Conservation (phyloP, 2,113 vertebrate species). For the Crotalus helleri region DNA sequence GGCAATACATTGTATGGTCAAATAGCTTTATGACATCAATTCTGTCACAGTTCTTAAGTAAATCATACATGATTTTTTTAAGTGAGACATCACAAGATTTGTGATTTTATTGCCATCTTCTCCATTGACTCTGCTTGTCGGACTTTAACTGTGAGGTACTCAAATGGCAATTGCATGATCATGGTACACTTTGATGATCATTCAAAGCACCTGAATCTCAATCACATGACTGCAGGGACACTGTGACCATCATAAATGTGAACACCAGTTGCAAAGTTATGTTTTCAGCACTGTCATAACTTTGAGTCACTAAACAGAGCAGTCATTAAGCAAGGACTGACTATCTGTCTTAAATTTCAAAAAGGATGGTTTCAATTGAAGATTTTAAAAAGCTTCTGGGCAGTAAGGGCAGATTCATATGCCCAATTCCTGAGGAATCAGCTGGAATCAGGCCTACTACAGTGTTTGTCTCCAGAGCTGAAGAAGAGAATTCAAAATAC, state of each 20-base stretch:
- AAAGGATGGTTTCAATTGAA: background rate
- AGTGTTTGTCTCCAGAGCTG: background rate
- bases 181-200: background rate
- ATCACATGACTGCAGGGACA: background rate
- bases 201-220: background rate
- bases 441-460: background rate
- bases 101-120: background rate
- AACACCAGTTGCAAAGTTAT: background rate
- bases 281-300: background rate
- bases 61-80: too few relatives aligned
- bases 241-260: background rate
- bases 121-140: background rate
- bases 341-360: background rate
- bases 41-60: too few relatives aligned
- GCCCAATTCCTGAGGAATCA: background rate
- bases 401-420: background rate
- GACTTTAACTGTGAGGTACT: background rate
- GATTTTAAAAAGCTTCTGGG: background rate
- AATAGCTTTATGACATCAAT: too few relatives aligned
- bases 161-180: background rate
- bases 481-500: background rate
- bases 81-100: too few relatives aligned
- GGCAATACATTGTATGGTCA: background rate
- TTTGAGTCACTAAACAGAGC: background rate
- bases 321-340: background rate